Conservation (phyloP, 1,140 invertebrate species). For the Pogonomyrmex barbatus region DNA sequence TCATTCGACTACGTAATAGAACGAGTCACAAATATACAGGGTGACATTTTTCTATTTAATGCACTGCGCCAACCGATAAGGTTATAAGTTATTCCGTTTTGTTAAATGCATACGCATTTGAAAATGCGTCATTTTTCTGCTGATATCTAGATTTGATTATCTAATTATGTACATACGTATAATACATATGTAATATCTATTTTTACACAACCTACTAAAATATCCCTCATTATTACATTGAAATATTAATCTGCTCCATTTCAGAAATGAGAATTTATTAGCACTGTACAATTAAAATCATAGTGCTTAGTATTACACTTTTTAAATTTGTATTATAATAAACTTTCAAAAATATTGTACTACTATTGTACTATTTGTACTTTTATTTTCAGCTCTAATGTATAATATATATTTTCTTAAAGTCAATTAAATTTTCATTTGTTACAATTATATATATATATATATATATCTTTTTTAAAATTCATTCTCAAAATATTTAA, state of each 20-base stretch:
- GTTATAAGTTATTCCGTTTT: not conserved
- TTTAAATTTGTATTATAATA: not conserved
- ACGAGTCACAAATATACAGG: conserved; percentile 61
- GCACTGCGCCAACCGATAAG: conserved; percentile 7
- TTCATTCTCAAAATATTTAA: not conserved
- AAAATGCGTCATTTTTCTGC: not conserved
- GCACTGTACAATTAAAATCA: not conserved
- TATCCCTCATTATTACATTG: not conserved
- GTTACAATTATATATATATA: no score
- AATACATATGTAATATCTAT: not conserved
- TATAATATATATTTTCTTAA: no score
- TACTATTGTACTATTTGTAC: not conserved
- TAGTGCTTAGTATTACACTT: not conserved
- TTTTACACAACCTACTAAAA: conserved; percentile 1
- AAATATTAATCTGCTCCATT: not conserved
- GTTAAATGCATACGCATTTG: not conserved
- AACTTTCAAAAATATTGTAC: not conserved
- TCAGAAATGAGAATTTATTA: not conserved
- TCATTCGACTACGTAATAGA: conserved; percentile 72
- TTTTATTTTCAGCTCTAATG: not conserved
- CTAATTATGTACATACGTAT: not conserved
- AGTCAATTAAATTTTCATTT: no score
- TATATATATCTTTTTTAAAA: not conserved
- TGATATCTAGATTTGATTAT: conserved; percentile 6
- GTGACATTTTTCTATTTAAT: conserved; percentile 55